These are phyloP conservation scores for Drosophila antonietae DNA, from an alignment of 2,888 invertebrate species.

Conservation along the genomic window DNA sequence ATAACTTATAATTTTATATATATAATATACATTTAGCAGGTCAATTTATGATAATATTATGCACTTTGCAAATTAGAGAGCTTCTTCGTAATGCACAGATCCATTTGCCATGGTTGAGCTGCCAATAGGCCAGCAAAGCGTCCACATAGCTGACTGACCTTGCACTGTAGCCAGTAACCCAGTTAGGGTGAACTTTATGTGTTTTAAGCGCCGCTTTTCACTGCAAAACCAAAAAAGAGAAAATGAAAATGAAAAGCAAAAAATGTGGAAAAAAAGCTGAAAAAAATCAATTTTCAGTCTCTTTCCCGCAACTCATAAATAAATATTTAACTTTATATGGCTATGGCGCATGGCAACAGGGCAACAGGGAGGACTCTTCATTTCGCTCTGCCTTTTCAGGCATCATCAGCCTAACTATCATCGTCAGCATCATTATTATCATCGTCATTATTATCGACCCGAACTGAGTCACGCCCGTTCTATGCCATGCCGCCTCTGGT, in stretches of 20 bases:
- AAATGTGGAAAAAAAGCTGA: conserved; percentile 2
- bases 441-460: conserved; percentile 14
- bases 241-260: background rate
- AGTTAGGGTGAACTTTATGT: conserved; percentile 24
- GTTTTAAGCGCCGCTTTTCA: conserved; percentile 13
- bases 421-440: conserved; percentile 2
- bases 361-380: conserved; percentile 12
- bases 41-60: background rate
- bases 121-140: conserved; percentile 20
- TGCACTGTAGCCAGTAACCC: conserved; percentile 22
- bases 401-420: conserved; percentile 18
- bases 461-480: conserved; percentile 34
- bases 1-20: no score
- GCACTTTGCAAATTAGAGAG: conserved; percentile 4
- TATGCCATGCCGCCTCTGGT: background rate
- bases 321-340: conserved; percentile 43
- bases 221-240: conserved; percentile 10
- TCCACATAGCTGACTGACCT: conserved; percentile 29
- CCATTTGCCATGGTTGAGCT: conserved; percentile 7
- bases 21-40: no score
- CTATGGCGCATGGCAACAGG: conserved; percentile 43
- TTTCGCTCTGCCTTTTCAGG: conserved; percentile 8
- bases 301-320: conserved; percentile 28
- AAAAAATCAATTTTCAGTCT: conserved; percentile 36
- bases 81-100: conserved; percentile 12